These are phyloP conservation scores for Selenia dentaria DNA, from an alignment of 2,888 invertebrate species.

Conservation along the genomic window DNA sequence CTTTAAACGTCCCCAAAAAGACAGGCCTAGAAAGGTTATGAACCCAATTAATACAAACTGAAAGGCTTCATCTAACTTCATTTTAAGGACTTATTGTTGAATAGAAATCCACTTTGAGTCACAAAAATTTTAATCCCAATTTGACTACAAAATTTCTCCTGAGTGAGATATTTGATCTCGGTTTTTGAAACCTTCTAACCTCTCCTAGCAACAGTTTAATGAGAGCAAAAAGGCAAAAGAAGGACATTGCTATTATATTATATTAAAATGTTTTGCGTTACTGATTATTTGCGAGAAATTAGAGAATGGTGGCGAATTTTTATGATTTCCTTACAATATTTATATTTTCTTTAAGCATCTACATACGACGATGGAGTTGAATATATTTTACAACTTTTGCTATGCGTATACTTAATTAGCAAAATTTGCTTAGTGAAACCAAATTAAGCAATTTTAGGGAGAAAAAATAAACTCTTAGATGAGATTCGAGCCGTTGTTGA, in stretches of 20 bases:
- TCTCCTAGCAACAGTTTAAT: constrained; percentile 19
- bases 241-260: constrained; percentile 12
- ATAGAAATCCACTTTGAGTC: neutral
- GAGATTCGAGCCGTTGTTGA: no score
- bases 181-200: constrained; percentile 15
- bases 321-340: constrained; percentile 13
- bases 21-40: no score
- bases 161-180: constrained; percentile 16
- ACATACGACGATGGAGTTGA: no score
- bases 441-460: no score
- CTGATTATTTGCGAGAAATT: constrained; percentile 12
- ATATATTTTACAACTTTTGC: no score
- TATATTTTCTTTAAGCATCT: neutral
- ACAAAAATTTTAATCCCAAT: neutral
- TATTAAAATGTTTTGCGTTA: constrained; percentile 17
- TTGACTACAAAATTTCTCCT: constrained; percentile 21
- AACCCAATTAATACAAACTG: no score
- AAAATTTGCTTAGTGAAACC: no score
- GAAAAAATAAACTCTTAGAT: no score
- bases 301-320: constrained; percentile 3
- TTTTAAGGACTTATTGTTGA: neutral
- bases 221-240: constrained; percentile 18
- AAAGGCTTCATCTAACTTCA: constrained; percentile 18
- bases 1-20: no score
- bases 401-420: no score